A percentile compares a stretch with the other conserved stretches of the same genome.
These are phyloP conservation scores for Pangasius sanitwongsei DNA, from an alignment of 2,797 vertebrate species.

Conservation along the genomic window DNA sequence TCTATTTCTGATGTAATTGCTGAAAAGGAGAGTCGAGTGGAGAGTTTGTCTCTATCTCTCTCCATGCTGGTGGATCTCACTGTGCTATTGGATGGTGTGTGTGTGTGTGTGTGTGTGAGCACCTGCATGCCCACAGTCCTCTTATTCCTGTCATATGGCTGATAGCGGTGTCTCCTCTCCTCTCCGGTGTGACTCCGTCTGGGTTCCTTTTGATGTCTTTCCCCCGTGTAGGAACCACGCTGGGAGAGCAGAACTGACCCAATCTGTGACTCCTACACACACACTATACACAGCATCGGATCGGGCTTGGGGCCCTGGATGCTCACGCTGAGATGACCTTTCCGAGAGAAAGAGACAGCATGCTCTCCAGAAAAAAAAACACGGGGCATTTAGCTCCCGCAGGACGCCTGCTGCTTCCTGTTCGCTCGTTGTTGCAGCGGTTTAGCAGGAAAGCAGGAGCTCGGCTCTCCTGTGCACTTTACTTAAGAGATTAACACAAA, in stretches of 20 bases:
- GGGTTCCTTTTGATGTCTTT: slow-evolving; percentile 57
- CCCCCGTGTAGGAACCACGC: slow-evolving; percentile 44
- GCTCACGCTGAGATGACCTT: slow-evolving; percentile 52
- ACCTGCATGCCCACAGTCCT: slow-evolving; percentile 25
- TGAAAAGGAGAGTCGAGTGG: not conserved
- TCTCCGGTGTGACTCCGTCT: slow-evolving; percentile 35
- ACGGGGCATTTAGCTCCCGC: slow-evolving; percentile 43
- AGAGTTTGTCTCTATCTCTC: not conserved
- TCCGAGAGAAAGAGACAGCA: slow-evolving; percentile 42
- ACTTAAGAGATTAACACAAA: slow-evolving; percentile 20
- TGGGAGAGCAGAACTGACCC: slow-evolving; percentile 50
- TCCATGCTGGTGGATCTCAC: slow-evolving; percentile 4
- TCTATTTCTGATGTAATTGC: not conserved
- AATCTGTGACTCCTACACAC: slow-evolving; percentile 57
- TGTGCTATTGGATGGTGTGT: not conserved
- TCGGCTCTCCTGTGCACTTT: not conserved
- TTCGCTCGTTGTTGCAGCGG: slow-evolving; percentile 4
- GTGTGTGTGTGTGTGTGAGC: slow-evolving; percentile 14
- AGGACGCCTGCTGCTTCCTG: slow-evolving; percentile 43
- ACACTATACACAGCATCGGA: slow-evolving; percentile 34
- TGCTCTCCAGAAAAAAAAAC: slow-evolving; percentile 34
- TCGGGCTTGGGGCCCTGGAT: slow-evolving; percentile 38
- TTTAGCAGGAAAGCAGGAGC: slow-evolving; percentile 18
- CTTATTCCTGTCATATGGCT: slow-evolving; percentile 51
- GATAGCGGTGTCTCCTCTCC: slow-evolving; percentile 37